Evolutionary conservation across 1,140 invertebrate genomes (phyloP).

Genomic region (Drosophila varians): DNA sequence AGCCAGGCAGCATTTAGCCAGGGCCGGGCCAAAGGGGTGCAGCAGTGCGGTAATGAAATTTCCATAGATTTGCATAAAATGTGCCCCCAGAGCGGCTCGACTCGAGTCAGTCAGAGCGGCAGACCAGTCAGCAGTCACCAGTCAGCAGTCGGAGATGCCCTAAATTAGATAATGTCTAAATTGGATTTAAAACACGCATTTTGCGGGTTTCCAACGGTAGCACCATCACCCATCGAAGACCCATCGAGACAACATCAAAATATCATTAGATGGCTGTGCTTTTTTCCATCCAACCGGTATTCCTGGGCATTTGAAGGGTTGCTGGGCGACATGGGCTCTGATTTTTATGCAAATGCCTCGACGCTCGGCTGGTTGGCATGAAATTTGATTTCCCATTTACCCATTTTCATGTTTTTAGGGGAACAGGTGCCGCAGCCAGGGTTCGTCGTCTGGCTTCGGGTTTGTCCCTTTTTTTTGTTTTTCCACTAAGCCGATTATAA

Average conservation of each 20-base stretch:
- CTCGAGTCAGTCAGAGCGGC: conserved; percentile 13
- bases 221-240: conserved; percentile 63
- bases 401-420: neutral
- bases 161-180: conserved; percentile 83
- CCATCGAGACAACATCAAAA: conserved; percentile 80
- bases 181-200: conserved; percentile 83
- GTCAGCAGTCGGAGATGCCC: conserved; percentile 63
- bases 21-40: conserved; percentile 60
- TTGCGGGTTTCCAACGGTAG: conserved; percentile 76
- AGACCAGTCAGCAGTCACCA: conserved; percentile 28
- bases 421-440: conserved; percentile 38
- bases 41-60: conserved; percentile 63
- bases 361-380: conserved; percentile 32
- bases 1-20: conserved; percentile 73
- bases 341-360: conserved; percentile 71
- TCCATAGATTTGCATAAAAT: conserved; percentile 80
- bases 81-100: conserved; percentile 34
- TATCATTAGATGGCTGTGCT: conserved; percentile 65
- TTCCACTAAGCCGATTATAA: conserved; percentile 63
- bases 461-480: too few relatives aligned
- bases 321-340: conserved; percentile 35
- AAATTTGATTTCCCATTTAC: conserved; percentile 63
- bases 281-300: conserved; percentile 17
- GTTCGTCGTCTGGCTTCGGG: too few relatives aligned
- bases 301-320: conserved; percentile 70